Evolutionary conservation across 2,113 vertebrate genomes (phyloP), one percentile per base, ranked within the genome.

Genomic region (Trichechus manatus): DNA sequence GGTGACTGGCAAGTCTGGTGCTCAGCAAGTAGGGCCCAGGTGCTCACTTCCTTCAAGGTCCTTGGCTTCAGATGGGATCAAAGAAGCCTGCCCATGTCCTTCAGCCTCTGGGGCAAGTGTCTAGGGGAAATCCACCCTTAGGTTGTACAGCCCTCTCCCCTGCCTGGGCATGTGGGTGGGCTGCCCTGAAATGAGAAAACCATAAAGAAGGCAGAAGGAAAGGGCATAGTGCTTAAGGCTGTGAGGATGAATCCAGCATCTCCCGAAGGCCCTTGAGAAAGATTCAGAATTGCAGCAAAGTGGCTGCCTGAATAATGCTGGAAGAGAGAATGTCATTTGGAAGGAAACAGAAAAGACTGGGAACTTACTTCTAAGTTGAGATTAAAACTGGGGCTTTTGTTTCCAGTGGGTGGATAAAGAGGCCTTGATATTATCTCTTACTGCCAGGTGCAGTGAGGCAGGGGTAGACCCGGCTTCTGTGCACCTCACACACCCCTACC

Each of bases 311-410:
- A 97, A 95, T 0, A 23, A 36, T 6, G 1, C 36, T 89, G 89
- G 93, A 91, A 87, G 44, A 84, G 10, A 92, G 72, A 97, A 85
- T 70, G 78, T 72, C 15, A 81, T 93, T 5, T 96, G 89, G 94
- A 98, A 97, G 87, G 96, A 98, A 96, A 97, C 82, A 74, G 94
- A 95, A 97, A 97, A 97, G 85, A 75, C 88, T 92, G 82, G 93
- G 95, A 97, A 88, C 44, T 74, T 91, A 44, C 86, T 93, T 95
- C 87, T 96, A 91, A 94, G 61, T 90, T 85, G 8, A 47, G 56
- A 93, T 94, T 64, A 83, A 86, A 89, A 93, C 75, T 89, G 42
- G 87, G 96, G 93, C 75, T 96, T 36, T 91, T 97, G 93, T 92
- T 98, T 70, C 87, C 85, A 83, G 91, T 33, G 5, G 31, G 33